Evolutionary conservation across 2,797 vertebrate species (phyloP), one percentile per base, ranked within the genome.

Genomic region (Cichlasoma orientale): DNA sequence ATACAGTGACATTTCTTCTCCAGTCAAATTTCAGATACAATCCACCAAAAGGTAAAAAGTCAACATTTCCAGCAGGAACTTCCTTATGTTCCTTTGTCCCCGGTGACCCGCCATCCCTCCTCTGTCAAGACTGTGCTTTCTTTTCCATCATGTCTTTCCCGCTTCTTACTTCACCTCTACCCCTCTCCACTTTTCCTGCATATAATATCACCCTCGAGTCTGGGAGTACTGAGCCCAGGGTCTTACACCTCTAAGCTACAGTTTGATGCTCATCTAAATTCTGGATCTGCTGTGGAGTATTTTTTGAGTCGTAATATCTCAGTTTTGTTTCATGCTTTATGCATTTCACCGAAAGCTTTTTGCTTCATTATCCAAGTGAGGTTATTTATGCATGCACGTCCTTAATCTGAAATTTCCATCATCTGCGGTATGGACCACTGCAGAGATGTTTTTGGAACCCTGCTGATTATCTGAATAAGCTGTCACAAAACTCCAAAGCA

Each of bases 1-100:
- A 36, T 33, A 38, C 56, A 4, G 2, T 66, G 83, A 79, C 75
- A 84, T 84, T 80, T 84, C 66, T 23, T 66, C 71, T 83, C 61
- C 53, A 76, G 74, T 68, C 63, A 68, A 29, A 73, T 71, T 53
- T 68, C 8, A 44, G 63, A 68, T 31, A 68, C 44, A 74, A n/a
- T 41, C 56, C 74, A 55, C 31, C 56, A 25, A 19, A 52, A 75
- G 50, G 13, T 61, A 31, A 79, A 80, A 72, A 85, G 31, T 56
- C 69, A 23, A 74, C 33, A 55, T 61, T 69, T 78, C 21, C 53
- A 72, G 27, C 25, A 52, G 47, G 63, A 68, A 68, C 63, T 50
- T 68, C 44, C 63, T 50, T 31, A n/a, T 68, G 25, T 68, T 68
- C 44, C 6, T 27, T 14, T 52, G 18, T 52, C 63, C 44, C 63